These are phyloP conservation scores for Musca vetustissima DNA, from an alignment of 1,140 invertebrate species.

Conservation along the genomic window DNA sequence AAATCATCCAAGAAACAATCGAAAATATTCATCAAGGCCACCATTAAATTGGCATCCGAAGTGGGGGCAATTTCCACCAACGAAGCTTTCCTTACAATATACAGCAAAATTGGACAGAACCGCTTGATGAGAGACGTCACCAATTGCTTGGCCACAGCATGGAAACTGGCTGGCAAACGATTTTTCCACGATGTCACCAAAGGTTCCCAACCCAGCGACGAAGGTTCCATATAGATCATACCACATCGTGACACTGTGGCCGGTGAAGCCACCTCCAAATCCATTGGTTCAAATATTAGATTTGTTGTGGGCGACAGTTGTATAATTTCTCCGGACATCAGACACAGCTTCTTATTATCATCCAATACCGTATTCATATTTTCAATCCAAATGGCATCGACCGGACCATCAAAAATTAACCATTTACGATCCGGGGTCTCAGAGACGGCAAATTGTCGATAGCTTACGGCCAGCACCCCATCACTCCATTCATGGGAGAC, in stretches of 20 bases:
- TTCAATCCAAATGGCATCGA: conserved; percentile 96
- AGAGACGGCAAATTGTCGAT: conserved; percentile 85
- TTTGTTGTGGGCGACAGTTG: conserved; percentile 87
- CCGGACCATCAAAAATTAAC: conserved; percentile 94
- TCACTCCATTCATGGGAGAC: conserved; percentile 94
- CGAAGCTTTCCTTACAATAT: conserved; percentile 67
- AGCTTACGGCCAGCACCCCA: conserved; percentile 90
- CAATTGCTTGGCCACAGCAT: conserved; percentile 67
- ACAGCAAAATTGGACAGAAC: conserved; percentile 74
- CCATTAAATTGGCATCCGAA: conserved; percentile 82
- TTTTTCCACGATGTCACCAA: conserved; percentile 87
- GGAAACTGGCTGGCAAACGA: conserved; percentile 67
- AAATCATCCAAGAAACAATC: conserved; percentile 89
- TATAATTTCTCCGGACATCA: conserved; percentile 95
- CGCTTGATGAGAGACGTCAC: conserved; percentile 73
- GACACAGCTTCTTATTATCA: conserved; percentile 92
- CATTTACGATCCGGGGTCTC: conserved; percentile 83
- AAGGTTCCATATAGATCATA: conserved; percentile 96
- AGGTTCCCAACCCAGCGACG: conserved; percentile 86
- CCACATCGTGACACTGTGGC: conserved; percentile 87
- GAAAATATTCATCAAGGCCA: conserved; percentile 81
- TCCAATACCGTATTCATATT: conserved; percentile 97
- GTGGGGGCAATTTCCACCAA: conserved; percentile 82
- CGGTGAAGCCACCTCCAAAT: conserved; percentile 89
- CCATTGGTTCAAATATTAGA: conserved; percentile 94